Conservation (phyloP, 2,113 vertebrate species). For the Percopsis transmontana region DNA sequence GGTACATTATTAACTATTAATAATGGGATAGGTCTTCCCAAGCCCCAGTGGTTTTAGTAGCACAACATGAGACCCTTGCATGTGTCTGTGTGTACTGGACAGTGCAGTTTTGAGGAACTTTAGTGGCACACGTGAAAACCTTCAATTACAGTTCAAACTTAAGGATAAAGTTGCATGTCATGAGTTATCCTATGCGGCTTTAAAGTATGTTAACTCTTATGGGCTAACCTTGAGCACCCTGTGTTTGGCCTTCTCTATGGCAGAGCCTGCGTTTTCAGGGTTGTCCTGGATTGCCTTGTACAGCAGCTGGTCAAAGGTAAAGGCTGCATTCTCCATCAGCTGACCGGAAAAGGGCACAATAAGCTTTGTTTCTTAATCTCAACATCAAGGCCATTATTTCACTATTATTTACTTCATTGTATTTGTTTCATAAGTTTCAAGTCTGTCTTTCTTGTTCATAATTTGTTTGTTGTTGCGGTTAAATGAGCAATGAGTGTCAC, state of each 20-base stretch:
- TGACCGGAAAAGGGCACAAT: conserved; percentile 41
- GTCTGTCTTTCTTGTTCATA: not conserved
- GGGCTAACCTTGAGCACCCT: conserved; percentile 88
- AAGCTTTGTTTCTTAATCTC: too few relatives aligned
- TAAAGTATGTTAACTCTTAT: not conserved
- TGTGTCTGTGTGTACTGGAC: too few relatives aligned
- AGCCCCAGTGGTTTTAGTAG: too few relatives aligned
- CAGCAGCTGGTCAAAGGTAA: conserved; percentile 87
- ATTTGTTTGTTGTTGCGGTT: not conserved
- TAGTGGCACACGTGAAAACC: too few relatives aligned
- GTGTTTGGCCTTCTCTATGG: conserved; percentile 85
- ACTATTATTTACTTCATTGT: too few relatives aligned
- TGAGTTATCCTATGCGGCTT: not conserved
- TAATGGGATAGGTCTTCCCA: too few relatives aligned
- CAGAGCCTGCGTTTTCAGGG: conserved; percentile 52
- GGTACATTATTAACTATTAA: too few relatives aligned
- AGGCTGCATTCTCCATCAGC: conserved; percentile 87
- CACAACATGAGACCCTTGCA: too few relatives aligned
- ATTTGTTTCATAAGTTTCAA: too few relatives aligned
- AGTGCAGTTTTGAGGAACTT: too few relatives aligned
- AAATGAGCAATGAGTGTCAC: not conserved
- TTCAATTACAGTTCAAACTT: too few relatives aligned
- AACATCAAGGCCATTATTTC: too few relatives aligned
- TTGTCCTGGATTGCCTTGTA: conserved; percentile 74
- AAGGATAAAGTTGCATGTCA: not conserved